Evolutionary conservation across 2,888 invertebrate species (phyloP).

Genomic region (Gisinianus flammeolus): DNA sequence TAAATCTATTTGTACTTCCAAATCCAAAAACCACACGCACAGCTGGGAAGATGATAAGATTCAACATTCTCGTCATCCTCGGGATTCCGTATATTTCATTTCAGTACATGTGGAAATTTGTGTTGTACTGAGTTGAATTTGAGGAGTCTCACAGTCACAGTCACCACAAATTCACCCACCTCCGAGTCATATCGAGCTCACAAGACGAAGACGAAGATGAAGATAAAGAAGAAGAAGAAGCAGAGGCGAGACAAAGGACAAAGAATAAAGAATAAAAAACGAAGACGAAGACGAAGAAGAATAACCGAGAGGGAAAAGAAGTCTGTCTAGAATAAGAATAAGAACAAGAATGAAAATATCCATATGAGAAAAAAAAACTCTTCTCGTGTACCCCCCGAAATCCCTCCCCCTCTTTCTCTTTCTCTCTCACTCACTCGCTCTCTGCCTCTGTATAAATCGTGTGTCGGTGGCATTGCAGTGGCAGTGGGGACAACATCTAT

Average conservation of each 20-base stretch:
- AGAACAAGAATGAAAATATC: neutral
- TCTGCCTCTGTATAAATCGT: neutral
- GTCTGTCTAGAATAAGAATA: neutral
- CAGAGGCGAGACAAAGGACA: neutral
- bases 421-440: neutral
- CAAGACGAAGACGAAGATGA: too few species aligned
- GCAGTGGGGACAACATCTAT: constrained; percentile 15
- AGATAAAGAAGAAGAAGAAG: neutral
- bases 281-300: neutral
- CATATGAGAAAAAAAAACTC: neutral
- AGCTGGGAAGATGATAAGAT: neutral
- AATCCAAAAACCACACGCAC: neutral
- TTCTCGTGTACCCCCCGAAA: neutral
- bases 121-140: neutral
- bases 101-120: too few species aligned
- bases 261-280: neutral
- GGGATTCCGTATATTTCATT: too few species aligned
- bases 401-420: neutral
- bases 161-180: too few species aligned
- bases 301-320: too few species aligned
- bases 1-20: neutral
- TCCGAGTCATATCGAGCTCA: too few species aligned
- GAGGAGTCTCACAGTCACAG: too few species aligned
- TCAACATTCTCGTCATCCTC: neutral
- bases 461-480: neutral